Base-by-base conservation (phyloP, 92 coral and sea anemone species). In the Actinernus sp. region DNA sequence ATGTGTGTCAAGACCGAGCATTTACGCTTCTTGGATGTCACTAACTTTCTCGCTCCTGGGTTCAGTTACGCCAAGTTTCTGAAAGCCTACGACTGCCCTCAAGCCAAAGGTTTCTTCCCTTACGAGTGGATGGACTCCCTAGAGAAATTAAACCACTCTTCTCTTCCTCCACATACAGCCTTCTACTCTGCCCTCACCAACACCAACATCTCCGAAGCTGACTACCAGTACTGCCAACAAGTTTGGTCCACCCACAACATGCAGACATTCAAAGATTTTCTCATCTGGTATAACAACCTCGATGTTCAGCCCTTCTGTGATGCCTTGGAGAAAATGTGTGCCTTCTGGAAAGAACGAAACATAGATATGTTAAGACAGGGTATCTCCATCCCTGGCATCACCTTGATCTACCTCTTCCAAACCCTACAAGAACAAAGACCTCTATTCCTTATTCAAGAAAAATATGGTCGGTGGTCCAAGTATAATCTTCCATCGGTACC, bases 21-120 rank as follows among this genome's bases (percentile, higher is more conserved):
- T 28, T 65, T 81, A 3, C 65, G 67, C 40, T 81, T 81, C 39
- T 68, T 81, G 8, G 87, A 81, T 28, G 38, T 80, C 20, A 71
- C 64, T 36, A 81, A 71, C 75, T 81, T 71, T 47, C 62, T 81
- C 32, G 75, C 87, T 31, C 86, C 79, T 9, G 87, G 74, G 2
- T 80, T 70, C 59, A 70, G 49, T 29, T 79, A 79, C 52, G 74
- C 30, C 51, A 34, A 55, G 62, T 80, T 80, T 16, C 73, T 80
- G 1, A 71, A 80, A 46, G 75, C 87, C 16, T 81, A 72, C 70
- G 75, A 63, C 3, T 55, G 75, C 19, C 51, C 68, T 2, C 45
- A 45, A 13, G 16, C 60, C 6, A 65, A 46, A 37, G 75, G 61
- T 11, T 48, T 50, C 24, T 75, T 61, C 49, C 55, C 67, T 25